A percentile compares a stretch with the other conserved stretches of the same genome.
These are phyloP conservation scores for Pogonognathellus flavescens DNA, from an alignment of 1,140 invertebrate genomes.

Conservation along the genomic window DNA sequence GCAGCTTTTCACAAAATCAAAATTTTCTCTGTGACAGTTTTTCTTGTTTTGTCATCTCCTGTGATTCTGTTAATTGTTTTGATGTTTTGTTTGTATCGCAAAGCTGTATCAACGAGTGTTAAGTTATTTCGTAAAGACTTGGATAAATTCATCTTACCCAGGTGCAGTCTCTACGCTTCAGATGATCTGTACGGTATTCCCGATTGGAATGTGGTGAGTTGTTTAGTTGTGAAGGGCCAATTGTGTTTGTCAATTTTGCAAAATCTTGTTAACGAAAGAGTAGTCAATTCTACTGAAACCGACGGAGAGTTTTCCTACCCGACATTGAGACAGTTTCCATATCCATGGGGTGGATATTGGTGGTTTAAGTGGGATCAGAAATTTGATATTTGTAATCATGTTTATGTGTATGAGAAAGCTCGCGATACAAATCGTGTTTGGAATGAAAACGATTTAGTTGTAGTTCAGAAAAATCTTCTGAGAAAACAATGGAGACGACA, in stretches of 20 bases:
- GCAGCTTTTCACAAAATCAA: slow-evolving; percentile 53
- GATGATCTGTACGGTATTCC: slow-evolving; percentile 59
- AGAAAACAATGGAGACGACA: slow-evolving; percentile 55
- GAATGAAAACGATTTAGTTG: slow-evolving; percentile 53
- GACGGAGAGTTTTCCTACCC: slow-evolving; percentile 47
- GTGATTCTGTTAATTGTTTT: slow-evolving; percentile 31
- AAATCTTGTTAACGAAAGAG: slow-evolving; percentile 32
- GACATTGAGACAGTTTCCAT: slow-evolving; percentile 52
- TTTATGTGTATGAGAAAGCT: slow-evolving; percentile 51
- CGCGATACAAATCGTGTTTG: slow-evolving; percentile 51
- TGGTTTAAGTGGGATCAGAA: slow-evolving; percentile 57
- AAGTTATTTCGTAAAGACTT: slow-evolving; percentile 53
- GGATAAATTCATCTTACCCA: slow-evolving; percentile 31
- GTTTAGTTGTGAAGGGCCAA: slow-evolving; percentile 50
- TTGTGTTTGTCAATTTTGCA: slow-evolving; percentile 50
- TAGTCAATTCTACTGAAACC: slow-evolving; percentile 32
- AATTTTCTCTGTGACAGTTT: slow-evolving; percentile 50
- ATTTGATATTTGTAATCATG: slow-evolving; percentile 55
- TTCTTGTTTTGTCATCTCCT: slow-evolving; percentile 46
- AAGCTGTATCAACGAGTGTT: slow-evolving; percentile 7
- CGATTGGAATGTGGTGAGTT: slow-evolving; percentile 52
- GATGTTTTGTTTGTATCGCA: slow-evolving; percentile 24
- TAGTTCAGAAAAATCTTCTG: slow-evolving; percentile 52
- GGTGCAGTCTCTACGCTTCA: slow-evolving; percentile 31
- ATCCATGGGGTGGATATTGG: slow-evolving; percentile 29